Percentiles rank a stretch among this genome's conserved stretches.
Evolutionary conservation across 2,888 invertebrate species (phyloP).

Genomic region (Cheilosia variabilis): DNA sequence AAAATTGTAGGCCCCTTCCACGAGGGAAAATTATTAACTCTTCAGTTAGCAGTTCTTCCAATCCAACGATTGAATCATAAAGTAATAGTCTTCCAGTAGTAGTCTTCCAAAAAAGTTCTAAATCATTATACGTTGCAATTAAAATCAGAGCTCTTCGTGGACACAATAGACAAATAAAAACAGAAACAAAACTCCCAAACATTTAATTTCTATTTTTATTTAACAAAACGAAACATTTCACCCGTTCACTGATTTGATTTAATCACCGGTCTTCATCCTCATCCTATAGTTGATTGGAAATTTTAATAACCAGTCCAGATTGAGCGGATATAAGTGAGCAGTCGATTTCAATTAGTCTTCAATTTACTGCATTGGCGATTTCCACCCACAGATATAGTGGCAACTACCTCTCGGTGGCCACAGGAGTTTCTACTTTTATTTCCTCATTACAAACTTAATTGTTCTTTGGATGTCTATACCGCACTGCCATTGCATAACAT

Average conservation of each 20-base stretch:
- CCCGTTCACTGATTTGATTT: not conserved
- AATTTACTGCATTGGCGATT: constrained; percentile 52
- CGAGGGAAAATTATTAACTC: too few species aligned
- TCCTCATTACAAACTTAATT: constrained; percentile 72
- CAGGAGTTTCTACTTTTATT: constrained; percentile 68
- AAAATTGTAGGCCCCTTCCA: too few species aligned
- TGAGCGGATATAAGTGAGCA: constrained; percentile 52
- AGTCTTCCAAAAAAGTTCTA: too few species aligned
- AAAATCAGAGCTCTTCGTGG: too few species aligned
- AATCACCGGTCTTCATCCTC: constrained; percentile 11
- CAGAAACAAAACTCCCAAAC: too few species aligned
- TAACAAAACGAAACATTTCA: not conserved
- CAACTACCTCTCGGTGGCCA: constrained; percentile 39
- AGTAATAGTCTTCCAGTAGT: too few species aligned
- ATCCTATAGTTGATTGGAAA: constrained; percentile 41
- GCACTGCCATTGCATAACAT: not conserved
- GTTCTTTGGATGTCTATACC: constrained; percentile 3
- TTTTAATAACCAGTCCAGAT: constrained; percentile 61
- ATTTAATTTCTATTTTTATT: not conserved
- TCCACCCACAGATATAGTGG: constrained; percentile 20
- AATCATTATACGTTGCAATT: too few species aligned
- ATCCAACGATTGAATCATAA: too few species aligned
- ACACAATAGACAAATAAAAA: too few species aligned
- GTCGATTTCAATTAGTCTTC: constrained; percentile 60
- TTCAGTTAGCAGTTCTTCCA: too few species aligned